phyloP scores from a whole-genome alignment of 2,888 invertebrate species.

The Mesorhabditis spiculigera region DNA sequence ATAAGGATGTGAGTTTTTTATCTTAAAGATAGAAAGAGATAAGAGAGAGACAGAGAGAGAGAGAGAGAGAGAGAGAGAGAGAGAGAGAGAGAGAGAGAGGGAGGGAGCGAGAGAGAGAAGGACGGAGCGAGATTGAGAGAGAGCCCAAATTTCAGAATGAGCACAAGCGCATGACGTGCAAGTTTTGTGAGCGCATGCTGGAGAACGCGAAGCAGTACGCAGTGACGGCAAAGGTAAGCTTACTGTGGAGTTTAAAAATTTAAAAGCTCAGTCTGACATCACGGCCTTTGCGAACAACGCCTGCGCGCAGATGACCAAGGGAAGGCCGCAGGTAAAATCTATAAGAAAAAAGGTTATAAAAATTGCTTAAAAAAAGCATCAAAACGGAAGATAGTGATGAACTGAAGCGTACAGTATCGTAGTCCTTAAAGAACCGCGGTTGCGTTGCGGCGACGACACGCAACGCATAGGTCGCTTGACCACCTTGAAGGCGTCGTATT shows the following conservation, averaged over 20 bases:
- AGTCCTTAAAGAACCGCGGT: no score
- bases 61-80: no score
- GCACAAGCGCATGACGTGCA: slow-evolving; percentile 42
- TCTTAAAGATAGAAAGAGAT: no score
- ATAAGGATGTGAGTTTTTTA: slow-evolving; percentile 8
- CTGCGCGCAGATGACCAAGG: slow-evolving; percentile 32
- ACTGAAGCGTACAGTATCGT: no score
- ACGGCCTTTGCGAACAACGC: slow-evolving; percentile 44
- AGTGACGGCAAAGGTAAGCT: slow-evolving; percentile 37
- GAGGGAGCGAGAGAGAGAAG: no score
- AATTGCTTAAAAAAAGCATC: neutral
- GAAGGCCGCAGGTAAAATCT: slow-evolving; percentile 10
- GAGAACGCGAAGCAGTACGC: slow-evolving; percentile 49
- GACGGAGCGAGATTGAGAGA: no score
- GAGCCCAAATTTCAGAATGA: slow-evolving; percentile 22
- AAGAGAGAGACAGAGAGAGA: no score
- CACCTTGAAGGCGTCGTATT: neutral
- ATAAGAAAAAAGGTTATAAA: neutral
- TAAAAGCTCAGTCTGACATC: slow-evolving; percentile 41
- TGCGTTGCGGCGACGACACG: neutral
- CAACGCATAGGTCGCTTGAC: neutral
- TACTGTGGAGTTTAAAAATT: neutral
- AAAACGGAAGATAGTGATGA: neutral
- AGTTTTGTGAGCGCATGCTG: slow-evolving; percentile 49
- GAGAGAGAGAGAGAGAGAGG: no score